Evolutionary conservation across 2,888 invertebrate species (phyloP), one percentile per base, ranked within the genome.

Genomic region (Cybosia mesomella): DNA sequence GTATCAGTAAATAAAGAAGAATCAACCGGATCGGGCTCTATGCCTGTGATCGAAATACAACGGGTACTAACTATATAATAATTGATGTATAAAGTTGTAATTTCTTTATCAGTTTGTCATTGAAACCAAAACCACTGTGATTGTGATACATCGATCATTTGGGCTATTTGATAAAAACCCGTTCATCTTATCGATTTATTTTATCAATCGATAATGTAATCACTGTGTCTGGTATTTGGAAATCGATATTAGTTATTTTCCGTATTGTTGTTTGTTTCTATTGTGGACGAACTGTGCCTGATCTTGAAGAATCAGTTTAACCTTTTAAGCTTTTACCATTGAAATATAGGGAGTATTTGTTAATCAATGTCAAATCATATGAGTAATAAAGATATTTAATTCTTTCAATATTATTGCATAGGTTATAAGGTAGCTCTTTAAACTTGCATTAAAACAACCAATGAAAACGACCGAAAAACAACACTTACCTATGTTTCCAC

Each of bases 1-100:
- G 82, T 92, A 86, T 89, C 91, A 83, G 84, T 92, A 87, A 89
- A 89, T 84, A 86, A 86, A 61, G 87, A 84, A 80, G 85, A 85
- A 66, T 70, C 81, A 55, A 67, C 82, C 36, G 88, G 85, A 84
- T 54, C 64, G 58, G 71, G 72, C 63, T 85, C 75, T 79, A 85
- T 91, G 81, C 92, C 92, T 82, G 83, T 85, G 85, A 92, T 92
- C 76, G 89, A 92, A 89, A 92, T 92, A 80, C 89, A 92, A 83
- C 87, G 89, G 90, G 92, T 93, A 92, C 84, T 62, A 49, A 24
- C 74, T 90, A 92, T 82, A 69, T 83, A 64, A 77, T 81, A 76
- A 80, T 85, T 87, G 83, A 85, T 86, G 80, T 79, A 72, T 77
- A 79, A 81, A 13, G 79, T 85, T 86, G 82, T 77, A 74, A 68